These are phyloP conservation scores for Erannis defoliaria DNA, from an alignment of 2,888 invertebrate genomes.

Conservation along the genomic window DNA sequence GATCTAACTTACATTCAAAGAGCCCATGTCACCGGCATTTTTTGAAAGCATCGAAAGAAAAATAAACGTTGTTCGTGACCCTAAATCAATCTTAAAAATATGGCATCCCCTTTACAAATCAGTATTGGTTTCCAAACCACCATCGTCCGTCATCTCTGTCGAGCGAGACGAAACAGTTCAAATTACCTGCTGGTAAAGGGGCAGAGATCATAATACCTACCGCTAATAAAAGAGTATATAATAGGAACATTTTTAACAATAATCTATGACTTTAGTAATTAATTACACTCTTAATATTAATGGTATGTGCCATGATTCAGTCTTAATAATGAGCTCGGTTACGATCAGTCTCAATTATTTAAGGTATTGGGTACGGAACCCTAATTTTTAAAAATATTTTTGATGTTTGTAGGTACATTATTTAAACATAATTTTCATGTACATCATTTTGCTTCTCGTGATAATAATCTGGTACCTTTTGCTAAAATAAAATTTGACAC, in stretches of 20 bases:
- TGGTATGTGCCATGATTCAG: constrained; percentile 50
- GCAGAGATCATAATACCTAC: constrained; percentile 42
- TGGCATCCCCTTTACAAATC: constrained; percentile 45
- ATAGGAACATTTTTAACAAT: constrained; percentile 17
- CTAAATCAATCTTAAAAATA: constrained; percentile 31
- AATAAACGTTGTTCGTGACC: neutral
- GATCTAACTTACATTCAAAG: neutral
- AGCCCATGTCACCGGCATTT: neutral
- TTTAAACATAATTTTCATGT: neutral
- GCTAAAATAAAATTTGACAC: neutral
- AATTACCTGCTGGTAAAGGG: constrained; percentile 50
- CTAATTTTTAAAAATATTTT: neutral
- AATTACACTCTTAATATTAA: constrained; percentile 40
- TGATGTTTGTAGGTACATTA: neutral
- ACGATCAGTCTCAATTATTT: constrained; percentile 45
- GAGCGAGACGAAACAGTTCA: constrained; percentile 31
- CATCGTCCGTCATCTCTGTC: constrained; percentile 30
- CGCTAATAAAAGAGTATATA: constrained; percentile 39
- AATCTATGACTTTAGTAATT: constrained; percentile 12
- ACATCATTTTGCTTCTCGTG: no score
- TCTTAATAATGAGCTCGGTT: constrained; percentile 40
- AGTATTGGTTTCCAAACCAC: constrained; percentile 39
- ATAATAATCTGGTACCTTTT: neutral
- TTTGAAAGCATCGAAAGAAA: neutral
- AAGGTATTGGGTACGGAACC: constrained; percentile 16